These are phyloP conservation scores for Holothuria glaberrima DNA, from an alignment of 35 echinoderm and acorn worm genomes.

Conservation along the genomic window DNA sequence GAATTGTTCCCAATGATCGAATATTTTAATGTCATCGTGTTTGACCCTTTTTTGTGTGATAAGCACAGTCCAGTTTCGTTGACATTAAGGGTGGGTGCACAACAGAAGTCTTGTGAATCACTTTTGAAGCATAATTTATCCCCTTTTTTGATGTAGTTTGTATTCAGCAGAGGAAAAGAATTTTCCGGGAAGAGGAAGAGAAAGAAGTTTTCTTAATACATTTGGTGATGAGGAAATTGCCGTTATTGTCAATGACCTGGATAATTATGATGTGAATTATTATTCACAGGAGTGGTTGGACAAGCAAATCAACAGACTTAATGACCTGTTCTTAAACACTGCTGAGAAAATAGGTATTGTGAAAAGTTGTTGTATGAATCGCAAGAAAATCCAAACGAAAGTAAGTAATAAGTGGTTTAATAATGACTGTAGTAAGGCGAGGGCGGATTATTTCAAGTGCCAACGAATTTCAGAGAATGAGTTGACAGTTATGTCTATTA, in stretches of 20 bases:
- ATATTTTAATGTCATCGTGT: background rate
- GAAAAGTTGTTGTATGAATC: too few relatives aligned
- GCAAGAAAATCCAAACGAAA: too few relatives aligned
- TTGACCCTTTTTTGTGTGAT: background rate
- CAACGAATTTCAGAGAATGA: too few relatives aligned
- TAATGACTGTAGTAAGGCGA: too few relatives aligned
- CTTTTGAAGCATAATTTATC: background rate
- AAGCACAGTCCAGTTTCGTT: background rate
- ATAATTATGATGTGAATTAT: too few relatives aligned
- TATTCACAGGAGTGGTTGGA: too few relatives aligned
- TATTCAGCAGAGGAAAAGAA: background rate
- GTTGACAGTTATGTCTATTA: too few relatives aligned
- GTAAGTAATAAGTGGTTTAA: too few relatives aligned
- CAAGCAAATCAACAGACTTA: too few relatives aligned
- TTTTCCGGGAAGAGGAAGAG: background rate
- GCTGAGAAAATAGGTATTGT: too few relatives aligned
- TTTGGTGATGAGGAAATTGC: background rate
- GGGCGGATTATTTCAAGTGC: too few relatives aligned
- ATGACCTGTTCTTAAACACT: too few relatives aligned
- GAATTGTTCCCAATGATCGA: background rate
- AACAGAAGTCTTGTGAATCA: background rate
- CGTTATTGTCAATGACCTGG: background rate
- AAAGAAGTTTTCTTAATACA: background rate
- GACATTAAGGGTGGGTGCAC: background rate
- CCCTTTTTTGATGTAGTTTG: background rate